Conservation (phyloP, 2,888 invertebrate species). For the Trachelus tabidus region DNA sequence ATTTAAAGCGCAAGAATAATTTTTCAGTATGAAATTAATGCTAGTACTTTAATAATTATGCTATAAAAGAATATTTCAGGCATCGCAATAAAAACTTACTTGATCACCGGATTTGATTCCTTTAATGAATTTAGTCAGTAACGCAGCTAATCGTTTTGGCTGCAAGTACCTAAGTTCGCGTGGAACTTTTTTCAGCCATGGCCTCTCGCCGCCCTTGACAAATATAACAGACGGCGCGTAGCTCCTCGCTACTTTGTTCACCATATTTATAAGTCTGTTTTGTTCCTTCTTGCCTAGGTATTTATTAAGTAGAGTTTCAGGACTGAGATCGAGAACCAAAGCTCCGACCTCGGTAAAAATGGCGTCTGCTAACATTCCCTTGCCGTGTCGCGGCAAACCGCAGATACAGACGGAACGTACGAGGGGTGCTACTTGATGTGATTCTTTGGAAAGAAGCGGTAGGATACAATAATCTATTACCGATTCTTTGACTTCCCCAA, state of each 20-base stretch:
- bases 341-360: constrained; percentile 79
- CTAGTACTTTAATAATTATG: not conserved
- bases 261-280: constrained; percentile 74
- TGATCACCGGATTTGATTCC: constrained; percentile 73
- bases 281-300: constrained; percentile 77
- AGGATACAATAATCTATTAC: constrained; percentile 73
- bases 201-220: constrained; percentile 75
- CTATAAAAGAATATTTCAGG: too few relatives aligned
- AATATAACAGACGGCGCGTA: constrained; percentile 81
- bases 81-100: constrained; percentile 32
- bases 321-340: constrained; percentile 81
- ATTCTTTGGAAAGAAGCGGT: constrained; percentile 66
- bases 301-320: constrained; percentile 75
- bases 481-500: constrained; percentile 73
- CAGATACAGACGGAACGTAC: constrained; percentile 71
- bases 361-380: constrained; percentile 78
- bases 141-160: constrained; percentile 77
- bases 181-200: constrained; percentile 77
- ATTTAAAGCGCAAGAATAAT: not conserved
- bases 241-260: constrained; percentile 75
- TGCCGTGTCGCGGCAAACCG: constrained; percentile 78
- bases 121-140: constrained; percentile 79
- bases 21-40: too few relatives aligned
- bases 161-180: constrained; percentile 73
- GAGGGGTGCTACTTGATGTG: constrained; percentile 51